Base-by-base conservation (phyloP, 2,113 vertebrate genomes). In the Chascanopsetta lugubris region DNA sequence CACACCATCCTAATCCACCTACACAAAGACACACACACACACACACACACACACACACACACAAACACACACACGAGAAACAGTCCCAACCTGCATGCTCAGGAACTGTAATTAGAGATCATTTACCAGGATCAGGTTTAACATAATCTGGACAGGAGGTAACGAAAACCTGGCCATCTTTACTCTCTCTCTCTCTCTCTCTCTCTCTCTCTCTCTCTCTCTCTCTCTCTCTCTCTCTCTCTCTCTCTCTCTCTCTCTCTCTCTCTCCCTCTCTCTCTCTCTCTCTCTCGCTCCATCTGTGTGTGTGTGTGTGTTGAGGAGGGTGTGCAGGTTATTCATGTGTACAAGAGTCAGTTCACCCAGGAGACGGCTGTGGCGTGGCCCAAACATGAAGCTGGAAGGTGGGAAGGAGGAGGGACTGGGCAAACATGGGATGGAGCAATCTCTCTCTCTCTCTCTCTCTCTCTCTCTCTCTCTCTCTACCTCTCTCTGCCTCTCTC, bases 61-160 rank as follows among this genome's bases (percentile, higher is more conserved):
- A 69, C 45, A 77, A 50, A 69, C 49, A 61, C 34, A 62, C 65
- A 24, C 6, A 53, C 36, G 56, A 86, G 73, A 78, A 73, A 85
- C 76, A 46, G 83, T 86, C 73, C 77, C 48, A 82, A 59, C 76
- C 72, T 81, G 66, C 70, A 85, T 76, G 65, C 72, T 85, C 66
- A 70, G 55, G 72, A 30, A 75, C 38, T 69, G 70, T 89, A 85
- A 91, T 87, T 86, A 87, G 43, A 84, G 80, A 76, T 88, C 59
- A 80, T 82, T 87, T 85, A 80, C 81, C 80, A 63, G 79, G 86
- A 89, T 88, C 76, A 75, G 76, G 85, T 89, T 86, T 57, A 84
- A 71, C 73, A 71, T 89, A 85, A 89, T 88, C 79, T 85, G 73
- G 68, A 79, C 63, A 77, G 78, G 71, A 79, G 69, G 77, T 84